These are phyloP conservation scores for Cacajao melanocephalus DNA, from an alignment of 2,797 vertebrate genomes.

Conservation along the genomic window DNA sequence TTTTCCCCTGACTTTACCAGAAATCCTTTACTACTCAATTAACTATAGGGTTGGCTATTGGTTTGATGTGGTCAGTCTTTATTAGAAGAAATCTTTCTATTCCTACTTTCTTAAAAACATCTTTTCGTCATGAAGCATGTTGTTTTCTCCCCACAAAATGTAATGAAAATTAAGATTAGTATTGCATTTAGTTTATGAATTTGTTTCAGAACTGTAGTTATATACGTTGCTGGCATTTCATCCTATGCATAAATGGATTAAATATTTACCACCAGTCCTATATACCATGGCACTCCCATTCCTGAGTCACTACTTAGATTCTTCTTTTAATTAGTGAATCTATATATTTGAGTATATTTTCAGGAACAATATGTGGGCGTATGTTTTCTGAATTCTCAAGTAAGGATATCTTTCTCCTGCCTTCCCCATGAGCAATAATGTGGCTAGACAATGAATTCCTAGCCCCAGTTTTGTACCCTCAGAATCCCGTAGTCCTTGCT, in stretches of 20 bases:
- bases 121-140: background rate
- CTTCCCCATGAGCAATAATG: background rate
- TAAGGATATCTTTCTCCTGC: background rate
- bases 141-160: background rate
- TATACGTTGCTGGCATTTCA: background rate
- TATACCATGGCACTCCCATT: rapidly evolving
- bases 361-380: background rate
- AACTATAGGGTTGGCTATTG: rapidly evolving
- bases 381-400: background rate
- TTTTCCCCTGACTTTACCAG: background rate
- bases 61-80: background rate
- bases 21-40: background rate
- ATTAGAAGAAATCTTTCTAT: background rate
- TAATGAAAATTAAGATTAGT: background rate
- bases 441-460: background rate
- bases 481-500: background rate
- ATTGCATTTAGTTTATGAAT: background rate
- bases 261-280: rapidly evolving
- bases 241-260: background rate
- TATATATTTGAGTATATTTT: background rate
- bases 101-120: background rate
- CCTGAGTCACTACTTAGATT: background rate
- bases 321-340: background rate
- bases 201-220: background rate
- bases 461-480: background rate